These are phyloP conservation scores for Zygogramma bicolorata DNA, from an alignment of 2,888 invertebrate species.

Conservation along the genomic window DNA sequence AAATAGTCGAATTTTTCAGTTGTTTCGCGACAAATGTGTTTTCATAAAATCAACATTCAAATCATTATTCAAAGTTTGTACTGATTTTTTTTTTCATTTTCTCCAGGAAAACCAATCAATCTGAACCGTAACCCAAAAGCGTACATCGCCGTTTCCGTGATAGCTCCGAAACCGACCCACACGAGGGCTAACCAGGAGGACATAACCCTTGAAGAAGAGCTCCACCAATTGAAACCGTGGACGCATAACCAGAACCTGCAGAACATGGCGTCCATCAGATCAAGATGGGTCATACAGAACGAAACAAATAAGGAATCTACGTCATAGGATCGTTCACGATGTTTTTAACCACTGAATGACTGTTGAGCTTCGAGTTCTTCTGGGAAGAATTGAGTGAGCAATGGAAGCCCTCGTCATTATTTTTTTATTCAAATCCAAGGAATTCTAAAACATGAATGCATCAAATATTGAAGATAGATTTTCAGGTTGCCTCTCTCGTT, in stretches of 20 bases:
- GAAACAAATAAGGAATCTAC: constrained; percentile 33
- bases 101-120: constrained; percentile 57
- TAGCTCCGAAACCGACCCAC: constrained; percentile 61
- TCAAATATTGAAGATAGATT: too few species aligned
- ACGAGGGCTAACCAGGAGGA: constrained; percentile 54
- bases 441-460: too few species aligned
- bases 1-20: too few species aligned
- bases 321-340: neutral
- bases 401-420: too few species aligned
- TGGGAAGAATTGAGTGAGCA: neutral
- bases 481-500: too few species aligned
- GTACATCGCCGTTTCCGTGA: constrained; percentile 65
- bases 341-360: neutral
- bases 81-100: neutral
- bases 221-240: constrained; percentile 65
- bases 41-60: too few species aligned
- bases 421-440: too few species aligned
- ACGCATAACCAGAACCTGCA: constrained; percentile 60
- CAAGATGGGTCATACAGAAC: constrained; percentile 60
- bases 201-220: constrained; percentile 61
- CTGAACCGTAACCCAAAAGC: constrained; percentile 64
- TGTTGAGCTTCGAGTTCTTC: neutral
- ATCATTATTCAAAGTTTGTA: too few species aligned
- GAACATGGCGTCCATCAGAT: constrained; percentile 60
- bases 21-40: too few species aligned